Conservation (phyloP, 1,140 invertebrate genomes). For the Sycophaga agraensis region DNA sequence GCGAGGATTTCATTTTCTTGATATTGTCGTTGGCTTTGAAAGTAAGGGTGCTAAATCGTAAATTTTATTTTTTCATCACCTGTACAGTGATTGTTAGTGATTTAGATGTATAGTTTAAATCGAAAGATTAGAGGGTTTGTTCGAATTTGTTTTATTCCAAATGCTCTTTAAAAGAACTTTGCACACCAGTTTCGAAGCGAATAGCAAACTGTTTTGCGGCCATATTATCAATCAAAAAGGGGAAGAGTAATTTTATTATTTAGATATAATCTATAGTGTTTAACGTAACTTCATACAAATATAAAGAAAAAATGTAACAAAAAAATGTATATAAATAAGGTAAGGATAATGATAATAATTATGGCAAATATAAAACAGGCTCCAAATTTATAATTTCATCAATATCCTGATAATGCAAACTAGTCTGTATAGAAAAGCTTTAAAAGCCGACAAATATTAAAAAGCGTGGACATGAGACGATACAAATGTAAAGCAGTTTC, state of each 20-base stretch:
- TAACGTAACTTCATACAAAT: slow-evolving; percentile 24
- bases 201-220: slow-evolving; percentile 18
- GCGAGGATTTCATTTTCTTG: too few relatives aligned
- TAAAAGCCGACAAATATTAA: slow-evolving; percentile 31
- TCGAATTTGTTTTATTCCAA: too few relatives aligned
- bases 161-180: slow-evolving; percentile 9
- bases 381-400: slow-evolving; percentile 31
- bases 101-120: too few relatives aligned
- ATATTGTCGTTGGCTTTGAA: too few relatives aligned
- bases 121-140: too few relatives aligned
- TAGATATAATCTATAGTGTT: slow-evolving; percentile 20
- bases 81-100: too few relatives aligned
- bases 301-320: slow-evolving; percentile 25
- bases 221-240: slow-evolving; percentile 32
- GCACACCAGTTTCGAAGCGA: neutral
- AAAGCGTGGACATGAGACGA: neutral
- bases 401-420: slow-evolving; percentile 32
- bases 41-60: too few relatives aligned
- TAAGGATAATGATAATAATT: slow-evolving; percentile 21
- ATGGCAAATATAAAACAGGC: slow-evolving; percentile 22
- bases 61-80: too few relatives aligned
- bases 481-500: slow-evolving; percentile 7
- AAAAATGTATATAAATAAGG: slow-evolving; percentile 25
- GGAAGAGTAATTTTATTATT: slow-evolving; percentile 27
- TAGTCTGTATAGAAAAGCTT: slow-evolving; percentile 39